Base-by-base conservation (phyloP, 1,140 invertebrate species). In the Drosophila carrolli region DNA sequence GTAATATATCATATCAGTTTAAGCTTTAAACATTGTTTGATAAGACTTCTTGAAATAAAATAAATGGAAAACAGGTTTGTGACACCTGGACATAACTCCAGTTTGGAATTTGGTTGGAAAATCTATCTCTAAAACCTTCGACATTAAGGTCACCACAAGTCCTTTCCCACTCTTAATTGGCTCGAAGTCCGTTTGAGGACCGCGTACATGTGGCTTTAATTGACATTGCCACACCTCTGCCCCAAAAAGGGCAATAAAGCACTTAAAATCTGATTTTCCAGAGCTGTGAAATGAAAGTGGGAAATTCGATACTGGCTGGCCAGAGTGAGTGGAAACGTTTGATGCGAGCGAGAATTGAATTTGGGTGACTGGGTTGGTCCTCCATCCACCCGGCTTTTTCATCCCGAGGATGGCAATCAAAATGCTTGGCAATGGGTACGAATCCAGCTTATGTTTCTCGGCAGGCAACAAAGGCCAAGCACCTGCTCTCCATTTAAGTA, bases 401-500 rank as follows among this genome's bases (percentile, higher is more conserved):
- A 29, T 51, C 23, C 37, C 16, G 4, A 4, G 35, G 7, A 35
- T 32, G 23, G 27, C 41, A 41, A 19, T 41, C 37, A 40, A 19
- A 16, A n/a, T 51, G 38, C 1, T 14, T 35, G 23, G n/a, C 9
- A 23, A 38, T 11, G 44, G 27, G 27, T 60, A 55, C 32, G 14
- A 37, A 47, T 47, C 19, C 43, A 32, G 54, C 50, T 53, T 73
- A 61, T 63, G 57, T 41, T 47, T 61, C 41, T 23, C 48, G 54
- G 55, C n/a, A 72, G 35, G 41, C 46, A 61, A 14, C 40, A 47
- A 48, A 56, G 46, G 46, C 47, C 27, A 37, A 19, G 32, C 44
- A 83, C 75, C 83, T 86, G 82, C 41, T 57, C 62, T 73, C 67
- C 75, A 86, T 79, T 88, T 86, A 53, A 56, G 53, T 86, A 86